phyloP scores from a whole-genome alignment of 2,113 vertebrate species.

The Delphinus delphis region DNA sequence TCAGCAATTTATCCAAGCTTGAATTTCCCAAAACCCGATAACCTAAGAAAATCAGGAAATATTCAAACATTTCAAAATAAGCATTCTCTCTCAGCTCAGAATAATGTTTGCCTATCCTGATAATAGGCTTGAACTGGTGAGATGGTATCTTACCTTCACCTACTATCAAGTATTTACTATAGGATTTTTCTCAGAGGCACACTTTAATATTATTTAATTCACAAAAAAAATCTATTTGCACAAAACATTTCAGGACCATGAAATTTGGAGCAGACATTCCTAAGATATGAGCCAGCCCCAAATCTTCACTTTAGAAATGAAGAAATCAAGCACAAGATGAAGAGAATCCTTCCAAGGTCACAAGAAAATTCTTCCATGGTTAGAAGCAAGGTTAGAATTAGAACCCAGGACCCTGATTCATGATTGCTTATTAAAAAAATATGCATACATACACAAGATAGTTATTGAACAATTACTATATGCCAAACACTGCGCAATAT shows the following conservation, averaged over 20 bases:
- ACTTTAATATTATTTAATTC: not conserved
- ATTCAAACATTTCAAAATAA: not conserved
- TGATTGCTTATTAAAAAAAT: not conserved
- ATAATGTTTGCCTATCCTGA: not conserved
- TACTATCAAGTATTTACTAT: not conserved
- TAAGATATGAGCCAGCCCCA: not conserved
- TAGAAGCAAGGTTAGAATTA: not conserved
- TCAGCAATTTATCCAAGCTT: slow-evolving; percentile 1
- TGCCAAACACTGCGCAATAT: not conserved
- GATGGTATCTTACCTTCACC: not conserved
- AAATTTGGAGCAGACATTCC: not conserved
- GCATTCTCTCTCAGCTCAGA: not conserved
- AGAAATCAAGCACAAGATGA: slow-evolving; percentile 15
- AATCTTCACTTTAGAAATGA: not conserved
- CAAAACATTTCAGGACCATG: not conserved
- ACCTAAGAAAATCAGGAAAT: not conserved
- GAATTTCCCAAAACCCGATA: not conserved
- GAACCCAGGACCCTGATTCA: not conserved
- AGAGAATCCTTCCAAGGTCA: not conserved
- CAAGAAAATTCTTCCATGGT: not conserved
- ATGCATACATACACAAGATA: not conserved
- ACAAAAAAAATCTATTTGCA: not conserved
- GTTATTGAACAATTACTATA: not conserved
- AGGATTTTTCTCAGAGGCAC: slow-evolving; percentile 2
- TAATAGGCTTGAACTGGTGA: not conserved